Base-by-base conservation (phyloP, 2,113 vertebrate species). In the Chiloscyllium plagiosum region DNA sequence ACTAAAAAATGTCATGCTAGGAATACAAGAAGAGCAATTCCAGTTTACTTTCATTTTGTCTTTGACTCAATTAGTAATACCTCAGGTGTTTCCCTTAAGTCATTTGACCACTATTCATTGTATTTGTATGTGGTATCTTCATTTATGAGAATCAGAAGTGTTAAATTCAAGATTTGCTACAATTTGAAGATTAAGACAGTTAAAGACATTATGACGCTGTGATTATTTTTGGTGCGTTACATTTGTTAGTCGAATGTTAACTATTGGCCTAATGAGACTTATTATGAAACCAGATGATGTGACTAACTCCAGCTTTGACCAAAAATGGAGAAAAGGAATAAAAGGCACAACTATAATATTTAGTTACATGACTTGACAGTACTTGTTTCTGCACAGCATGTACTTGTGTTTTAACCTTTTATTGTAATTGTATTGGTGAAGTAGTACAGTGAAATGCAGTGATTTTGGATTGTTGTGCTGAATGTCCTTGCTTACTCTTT, bases 81-180 rank as follows among this genome's bases (percentile, higher is more conserved):
- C 24, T 12, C 94, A 95, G 94, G 68, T 95, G 94, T 69, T 95
- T 95, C 68, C 94, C 69, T 95, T 61, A 90, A 89, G 87, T 33
- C 52, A 61, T 95, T 95, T 47, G 68, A 72, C 12, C 20, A 72
- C 20, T 95, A 52, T 72, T 95, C 47, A 72, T 47, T 52, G 66
- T 72, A 50, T 95, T 68, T 6, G 33, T 90, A 22, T n/a, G 66
- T 50, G 66, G 24, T 70, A 69, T 66, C 5, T 66, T 83, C 42
- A 83, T 83, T 83, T n/a, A 78, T 83, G 78, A 83, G 78, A 83
- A 42, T 37, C 78, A 0, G 4, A 83, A 94, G 6, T 94, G 66
- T 94, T 50, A 47, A 22, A 70, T 94, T 94, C 66, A 70, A 42
- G 42, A 72, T 22, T 69, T 95, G 37, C 12, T 52, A 8, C n/a